phyloP scores from a whole-genome alignment of 2,797 vertebrate species.

The Schizopygopsis pylzovi region DNA sequence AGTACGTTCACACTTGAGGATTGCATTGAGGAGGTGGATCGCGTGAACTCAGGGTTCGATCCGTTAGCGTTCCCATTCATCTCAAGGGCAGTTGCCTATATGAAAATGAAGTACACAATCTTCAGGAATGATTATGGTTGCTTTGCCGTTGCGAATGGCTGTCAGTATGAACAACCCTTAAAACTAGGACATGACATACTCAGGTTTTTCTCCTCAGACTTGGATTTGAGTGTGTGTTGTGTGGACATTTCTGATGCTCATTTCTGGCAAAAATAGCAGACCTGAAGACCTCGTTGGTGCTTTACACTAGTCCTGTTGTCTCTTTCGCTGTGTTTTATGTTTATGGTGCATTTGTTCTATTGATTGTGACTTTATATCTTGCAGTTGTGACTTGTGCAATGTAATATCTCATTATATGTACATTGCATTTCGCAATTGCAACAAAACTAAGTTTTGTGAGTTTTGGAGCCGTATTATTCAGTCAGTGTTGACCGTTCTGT shows the following conservation, averaged over 20 bases:
- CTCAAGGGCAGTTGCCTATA: background rate
- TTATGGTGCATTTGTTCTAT: background rate
- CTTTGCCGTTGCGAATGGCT: background rate
- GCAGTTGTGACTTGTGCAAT: background rate
- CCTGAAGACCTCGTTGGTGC: background rate
- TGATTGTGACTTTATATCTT: background rate
- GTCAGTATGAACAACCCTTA: background rate
- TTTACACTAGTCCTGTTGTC: background rate
- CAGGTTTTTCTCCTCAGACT: background rate
- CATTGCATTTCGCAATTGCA: background rate
- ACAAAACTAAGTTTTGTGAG: background rate
- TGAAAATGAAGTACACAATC: background rate
- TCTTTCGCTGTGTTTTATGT: background rate
- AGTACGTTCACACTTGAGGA: background rate
- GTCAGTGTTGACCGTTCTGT: conserved; percentile 11
- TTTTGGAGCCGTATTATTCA: background rate
- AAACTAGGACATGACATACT: background rate
- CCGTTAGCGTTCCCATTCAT: background rate
- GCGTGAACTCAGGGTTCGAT: background rate
- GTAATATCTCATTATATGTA: background rate
- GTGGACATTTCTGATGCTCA: background rate
- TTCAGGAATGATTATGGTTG: background rate
- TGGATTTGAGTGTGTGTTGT: background rate
- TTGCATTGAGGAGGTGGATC: background rate
- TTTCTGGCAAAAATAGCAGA: conserved; percentile 4